phyloP scores from a whole-genome alignment of 2,797 vertebrate species.

The Podargus strigoides region DNA sequence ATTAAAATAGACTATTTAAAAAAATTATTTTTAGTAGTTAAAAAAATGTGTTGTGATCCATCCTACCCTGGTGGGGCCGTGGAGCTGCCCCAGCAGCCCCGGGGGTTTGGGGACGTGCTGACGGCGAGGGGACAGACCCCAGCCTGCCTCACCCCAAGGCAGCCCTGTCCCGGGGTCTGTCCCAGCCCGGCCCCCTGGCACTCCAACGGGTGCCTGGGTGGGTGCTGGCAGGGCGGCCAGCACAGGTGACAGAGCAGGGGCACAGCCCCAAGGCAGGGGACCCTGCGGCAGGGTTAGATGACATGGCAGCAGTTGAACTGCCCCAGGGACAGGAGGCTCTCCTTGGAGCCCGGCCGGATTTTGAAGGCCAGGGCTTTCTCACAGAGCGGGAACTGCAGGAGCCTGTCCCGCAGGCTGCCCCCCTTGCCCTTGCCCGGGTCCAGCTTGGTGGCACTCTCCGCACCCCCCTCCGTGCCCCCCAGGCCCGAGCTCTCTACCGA shows the following conservation, averaged over 20 bases:
- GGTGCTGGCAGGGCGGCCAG: neutral
- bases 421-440: conserved; percentile 78
- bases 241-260: neutral
- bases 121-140: rapidly evolving
- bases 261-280: neutral
- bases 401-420: conserved; percentile 81
- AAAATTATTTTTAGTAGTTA: conserved; percentile 57
- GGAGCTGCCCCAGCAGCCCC: neutral
- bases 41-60: neutral
- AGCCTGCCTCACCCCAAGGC: neutral
- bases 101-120: neutral
- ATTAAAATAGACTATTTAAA: conserved; percentile 70
- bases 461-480: neutral
- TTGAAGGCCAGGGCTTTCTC: conserved; percentile 89
- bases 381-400: conserved; percentile 86
- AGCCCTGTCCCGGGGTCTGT: neutral
- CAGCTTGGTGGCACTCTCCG: conserved; percentile 22
- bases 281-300: conserved; percentile 54
- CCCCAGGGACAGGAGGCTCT: conserved; percentile 84
- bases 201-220: rapidly evolving
- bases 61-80: rapidly evolving
- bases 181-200: neutral
- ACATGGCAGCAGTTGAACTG: conserved; percentile 92
- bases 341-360: conserved; percentile 81
- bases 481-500: neutral